Conservation (phyloP, 2,888 invertebrate species). For the Camptogramma bilineatum region DNA sequence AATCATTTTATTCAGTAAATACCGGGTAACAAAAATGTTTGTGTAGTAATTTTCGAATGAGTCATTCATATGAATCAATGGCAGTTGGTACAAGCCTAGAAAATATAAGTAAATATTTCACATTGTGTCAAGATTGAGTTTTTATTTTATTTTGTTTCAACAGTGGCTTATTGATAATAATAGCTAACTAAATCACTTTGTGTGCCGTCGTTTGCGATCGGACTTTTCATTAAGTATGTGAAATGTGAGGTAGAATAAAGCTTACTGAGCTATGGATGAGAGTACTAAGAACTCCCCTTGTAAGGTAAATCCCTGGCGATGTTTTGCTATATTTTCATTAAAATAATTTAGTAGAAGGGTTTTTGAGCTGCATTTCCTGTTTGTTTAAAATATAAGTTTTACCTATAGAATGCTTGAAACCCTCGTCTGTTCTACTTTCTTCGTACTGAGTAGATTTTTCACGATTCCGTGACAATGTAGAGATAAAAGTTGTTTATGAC, state of each 20-base stretch:
- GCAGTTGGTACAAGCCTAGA: constrained; percentile 54
- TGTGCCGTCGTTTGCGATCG: constrained; percentile 72
- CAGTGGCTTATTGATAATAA: constrained; percentile 81
- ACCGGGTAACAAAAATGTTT: constrained; percentile 26
- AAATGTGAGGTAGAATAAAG: constrained; percentile 74
- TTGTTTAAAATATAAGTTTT: constrained; percentile 24
- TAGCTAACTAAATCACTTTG: constrained; percentile 77
- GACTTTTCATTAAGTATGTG: constrained; percentile 75
- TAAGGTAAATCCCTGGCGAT: constrained; percentile 78
- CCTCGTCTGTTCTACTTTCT: constrained; percentile 20
- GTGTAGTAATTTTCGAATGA: constrained; percentile 41
- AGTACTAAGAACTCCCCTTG: constrained; percentile 80
- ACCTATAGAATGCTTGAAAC: constrained; percentile 31
- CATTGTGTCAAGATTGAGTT: constrained; percentile 77
- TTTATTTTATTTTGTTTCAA: constrained; percentile 78
- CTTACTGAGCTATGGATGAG: constrained; percentile 79
- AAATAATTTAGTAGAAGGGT: constrained; percentile 50
- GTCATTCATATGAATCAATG: constrained; percentile 46
- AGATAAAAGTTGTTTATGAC: constrained; percentile 31
- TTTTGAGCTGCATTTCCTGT: constrained; percentile 45
- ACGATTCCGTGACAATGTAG: constrained; percentile 23
- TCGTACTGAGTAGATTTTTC: constrained; percentile 14
- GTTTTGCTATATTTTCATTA: constrained; percentile 57
- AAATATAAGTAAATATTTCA: constrained; percentile 75
- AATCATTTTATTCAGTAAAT: constrained; percentile 17